Evolutionary conservation across 2,113 vertebrate species (phyloP), one percentile per base, ranked within the genome.

Genomic region (Sander vitreus): DNA sequence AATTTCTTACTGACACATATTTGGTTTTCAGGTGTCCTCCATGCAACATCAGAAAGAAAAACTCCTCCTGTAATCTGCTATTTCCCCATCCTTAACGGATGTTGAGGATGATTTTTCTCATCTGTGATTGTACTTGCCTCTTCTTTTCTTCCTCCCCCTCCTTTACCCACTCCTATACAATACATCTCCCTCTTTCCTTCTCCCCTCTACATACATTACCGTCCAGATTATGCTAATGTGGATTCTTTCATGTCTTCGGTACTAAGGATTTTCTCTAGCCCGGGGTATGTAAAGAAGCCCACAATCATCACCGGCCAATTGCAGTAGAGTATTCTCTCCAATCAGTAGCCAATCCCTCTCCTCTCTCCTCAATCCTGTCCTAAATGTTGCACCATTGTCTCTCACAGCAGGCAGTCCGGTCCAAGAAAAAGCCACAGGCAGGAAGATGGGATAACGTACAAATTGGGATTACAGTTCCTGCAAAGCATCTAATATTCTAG

Each of bases 211-310:
- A 89, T 78, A 84, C 73, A 81, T 85, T 75, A 83, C 63, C 45
- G 45, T 81, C 82, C 71, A 89, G 78, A 90, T 92, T 91, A 90
- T 93, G 86, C 81, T 88, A 91, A 94, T 89, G 79, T 84, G 2
- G 68, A 47, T 85, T 83, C 88, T 91, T 92, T 94, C 83, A 84
- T 84, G 84, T 88, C 78, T 90, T 86, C 76, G 53, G 69, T 78
- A 66, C 51, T 68, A 30, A 86, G 85, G 89, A 79, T 91, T 91
- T 92, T 67, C 84, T 88, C 72, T 39, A 78, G 80, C 78, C 83
- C 36, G 70, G 58, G 83, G 73, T 67, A 85, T 84, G 76, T 85
- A 83, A 90, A 88, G 80, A 85, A 81, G 75, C 81, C 84, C 45
- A 67, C 64, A 84, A 81, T 91, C 64, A 90, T 78, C 73, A 71